Evolutionary conservation across 2,888 invertebrate species (phyloP).

Genomic region (Leptopilina drosophilae): DNA sequence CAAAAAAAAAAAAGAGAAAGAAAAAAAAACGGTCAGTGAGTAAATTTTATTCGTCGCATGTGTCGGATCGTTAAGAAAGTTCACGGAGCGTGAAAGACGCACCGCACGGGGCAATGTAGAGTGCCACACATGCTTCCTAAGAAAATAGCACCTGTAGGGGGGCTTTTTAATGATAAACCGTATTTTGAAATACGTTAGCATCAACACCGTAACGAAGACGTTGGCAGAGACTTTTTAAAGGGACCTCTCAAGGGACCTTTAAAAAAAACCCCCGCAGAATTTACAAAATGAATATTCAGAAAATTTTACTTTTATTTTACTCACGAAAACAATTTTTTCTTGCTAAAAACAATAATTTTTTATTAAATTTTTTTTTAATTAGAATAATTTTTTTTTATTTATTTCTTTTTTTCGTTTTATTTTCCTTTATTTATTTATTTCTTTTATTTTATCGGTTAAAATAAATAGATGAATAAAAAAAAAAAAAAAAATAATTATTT

Average conservation of each 20-base stretch:
- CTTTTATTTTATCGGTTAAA: too few species aligned
- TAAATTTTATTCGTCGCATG: conserved; percentile 51
- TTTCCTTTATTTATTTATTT: too few species aligned
- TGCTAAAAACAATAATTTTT: too few species aligned
- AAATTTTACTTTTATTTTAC: neutral
- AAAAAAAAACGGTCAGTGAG: conserved; percentile 36
- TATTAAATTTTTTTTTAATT: too few species aligned
- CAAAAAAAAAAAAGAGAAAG: neutral
- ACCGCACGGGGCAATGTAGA: conserved; percentile 46
- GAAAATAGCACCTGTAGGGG: conserved; percentile 67
- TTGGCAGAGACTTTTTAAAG: conserved; percentile 65
- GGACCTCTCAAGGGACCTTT: conserved; percentile 33
- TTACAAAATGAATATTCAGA: neutral
- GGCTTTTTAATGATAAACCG: conserved; percentile 49
- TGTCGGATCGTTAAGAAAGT: conserved; percentile 62
- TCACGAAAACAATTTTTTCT: too few species aligned
- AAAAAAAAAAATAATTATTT: too few species aligned
- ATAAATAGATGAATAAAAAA: too few species aligned
- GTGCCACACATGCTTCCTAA: conserved; percentile 40
- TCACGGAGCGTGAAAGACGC: conserved; percentile 59
- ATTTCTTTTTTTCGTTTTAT: too few species aligned
- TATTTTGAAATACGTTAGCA: conserved; percentile 43
- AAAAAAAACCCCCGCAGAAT: neutral
- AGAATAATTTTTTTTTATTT: too few species aligned
- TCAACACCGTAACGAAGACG: conserved; percentile 65